A percentile compares a stretch with the other conserved stretches of the same genome.
These are phyloP conservation scores for Macrotrachela quadricornifera DNA, from an alignment of 1,140 invertebrate genomes.

Conservation along the genomic window DNA sequence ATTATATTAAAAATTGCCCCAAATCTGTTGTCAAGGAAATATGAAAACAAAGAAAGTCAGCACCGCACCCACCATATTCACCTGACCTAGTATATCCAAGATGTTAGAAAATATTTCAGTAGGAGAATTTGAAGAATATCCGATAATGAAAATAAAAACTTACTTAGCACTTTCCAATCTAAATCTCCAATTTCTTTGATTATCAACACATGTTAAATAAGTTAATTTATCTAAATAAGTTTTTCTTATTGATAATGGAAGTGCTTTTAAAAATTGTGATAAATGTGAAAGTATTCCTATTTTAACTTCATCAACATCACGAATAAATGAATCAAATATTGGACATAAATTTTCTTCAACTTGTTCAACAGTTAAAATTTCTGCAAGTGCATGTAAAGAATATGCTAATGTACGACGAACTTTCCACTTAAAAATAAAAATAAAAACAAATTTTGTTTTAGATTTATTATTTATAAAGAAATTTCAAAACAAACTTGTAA, in stretches of 20 bases:
- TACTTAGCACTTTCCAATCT: constrained; percentile 18
- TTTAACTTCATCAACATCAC: constrained; percentile 55
- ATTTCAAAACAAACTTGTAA: no score
- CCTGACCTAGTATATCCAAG: no score
- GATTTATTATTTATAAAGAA: no score
- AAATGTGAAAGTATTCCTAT: constrained; percentile 50
- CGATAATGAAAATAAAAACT: no score
- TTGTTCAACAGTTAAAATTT: constrained; percentile 48
- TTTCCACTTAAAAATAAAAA: constrained; percentile 45
- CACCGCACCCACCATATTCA: no score
- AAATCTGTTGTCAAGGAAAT: no score
- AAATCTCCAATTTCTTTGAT: constrained; percentile 54
- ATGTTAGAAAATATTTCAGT: no score
- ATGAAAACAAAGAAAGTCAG: no score
- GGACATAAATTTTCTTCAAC: constrained; percentile 47
- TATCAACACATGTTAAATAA: constrained; percentile 48
- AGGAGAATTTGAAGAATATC: no score
- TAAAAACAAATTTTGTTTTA: no score
- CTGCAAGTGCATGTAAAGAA: constrained; percentile 53
- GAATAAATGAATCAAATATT: constrained; percentile 51
- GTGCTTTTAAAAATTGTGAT: constrained; percentile 43
- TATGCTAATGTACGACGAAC: constrained; percentile 50
- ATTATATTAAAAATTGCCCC: no score
- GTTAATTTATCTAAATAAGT: constrained; percentile 41
- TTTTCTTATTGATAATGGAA: constrained; percentile 37